Conservation (phyloP, 2,888 invertebrate species). For the Eurytoma californica region DNA sequence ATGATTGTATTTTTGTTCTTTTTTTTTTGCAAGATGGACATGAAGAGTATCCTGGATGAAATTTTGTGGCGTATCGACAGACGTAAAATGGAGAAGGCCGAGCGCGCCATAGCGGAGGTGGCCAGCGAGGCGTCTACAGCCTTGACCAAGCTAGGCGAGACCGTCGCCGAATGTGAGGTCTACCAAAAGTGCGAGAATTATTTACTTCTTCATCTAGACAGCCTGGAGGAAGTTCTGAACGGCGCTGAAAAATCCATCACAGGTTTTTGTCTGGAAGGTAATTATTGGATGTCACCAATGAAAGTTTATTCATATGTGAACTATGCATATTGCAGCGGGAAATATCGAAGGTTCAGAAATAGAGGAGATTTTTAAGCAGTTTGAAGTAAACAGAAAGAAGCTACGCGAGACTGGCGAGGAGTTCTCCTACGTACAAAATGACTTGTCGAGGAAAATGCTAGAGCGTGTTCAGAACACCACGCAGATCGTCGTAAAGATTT, state of each 20-base stretch:
- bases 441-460: constrained; percentile 22
- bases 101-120: neutral
- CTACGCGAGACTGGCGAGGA: too few species aligned
- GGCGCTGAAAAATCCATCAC: constrained; percentile 28
- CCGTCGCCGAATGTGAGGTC: constrained; percentile 27
- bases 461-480: constrained; percentile 42
- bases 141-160: constrained; percentile 33
- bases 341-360: too few species aligned
- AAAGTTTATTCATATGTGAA: too few species aligned
- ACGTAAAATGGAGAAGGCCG: constrained; percentile 1
- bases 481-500: constrained; percentile 36
- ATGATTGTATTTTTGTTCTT: too few species aligned
- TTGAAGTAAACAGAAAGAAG: too few species aligned
- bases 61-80: constrained; percentile 22
- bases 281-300: too few species aligned
- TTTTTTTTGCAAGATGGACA: constrained; percentile 1
- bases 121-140: constrained; percentile 45
- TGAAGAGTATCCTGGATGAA: constrained; percentile 32
- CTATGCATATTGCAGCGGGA: too few species aligned
- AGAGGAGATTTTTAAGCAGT: too few species aligned
- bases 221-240: constrained; percentile 30
- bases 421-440: too few species aligned
- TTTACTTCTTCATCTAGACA: constrained; percentile 33
- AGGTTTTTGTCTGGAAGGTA: constrained; percentile 5
- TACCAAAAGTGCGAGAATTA: constrained; percentile 40